A percentile compares a stretch with the other conserved stretches of the same genome.
Evolutionary conservation across 1,140 invertebrate genomes (phyloP).

Genomic region (Caenorhabditis latens): DNA sequence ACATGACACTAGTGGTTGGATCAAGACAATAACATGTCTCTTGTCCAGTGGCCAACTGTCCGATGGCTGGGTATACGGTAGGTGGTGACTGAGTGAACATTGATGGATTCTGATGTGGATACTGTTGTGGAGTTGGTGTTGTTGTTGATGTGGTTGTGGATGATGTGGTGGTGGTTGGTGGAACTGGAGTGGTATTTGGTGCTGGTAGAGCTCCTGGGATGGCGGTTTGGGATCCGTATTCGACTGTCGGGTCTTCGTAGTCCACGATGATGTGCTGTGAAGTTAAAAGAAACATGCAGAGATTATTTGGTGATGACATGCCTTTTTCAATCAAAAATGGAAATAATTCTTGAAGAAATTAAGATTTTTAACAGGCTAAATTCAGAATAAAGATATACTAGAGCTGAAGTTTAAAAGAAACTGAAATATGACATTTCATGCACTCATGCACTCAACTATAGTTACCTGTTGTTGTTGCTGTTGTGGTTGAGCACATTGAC

Average conservation of each 20-base stretch:
- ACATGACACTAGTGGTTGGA: conserved; percentile 45
- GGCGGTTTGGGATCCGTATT: conserved; percentile 37
- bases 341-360: no score
- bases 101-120: conserved; percentile 6
- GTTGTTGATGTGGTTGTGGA: neutral
- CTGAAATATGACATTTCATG: neutral
- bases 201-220: conserved; percentile 33
- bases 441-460: no score
- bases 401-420: neutral
- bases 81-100: conserved; percentile 33
- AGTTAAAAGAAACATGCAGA: neutral
- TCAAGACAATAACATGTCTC: conserved; percentile 56
- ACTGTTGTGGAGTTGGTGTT: neutral
- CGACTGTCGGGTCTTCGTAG: conserved; percentile 31
- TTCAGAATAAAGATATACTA: no score
- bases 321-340: no score
- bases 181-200: conserved; percentile 50
- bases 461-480: neutral
- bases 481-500: conserved; percentile 50
- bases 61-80: conserved; percentile 57
- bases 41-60: conserved; percentile 43
- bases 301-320: neutral
- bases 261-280: conserved; percentile 6
- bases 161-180: conserved; percentile 10
- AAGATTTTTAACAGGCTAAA: no score